Percentiles rank a stretch among this genome's conserved stretches.
Conservation (phyloP, 2,797 vertebrate genomes). For the Pyrocephalus nanus region DNA sequence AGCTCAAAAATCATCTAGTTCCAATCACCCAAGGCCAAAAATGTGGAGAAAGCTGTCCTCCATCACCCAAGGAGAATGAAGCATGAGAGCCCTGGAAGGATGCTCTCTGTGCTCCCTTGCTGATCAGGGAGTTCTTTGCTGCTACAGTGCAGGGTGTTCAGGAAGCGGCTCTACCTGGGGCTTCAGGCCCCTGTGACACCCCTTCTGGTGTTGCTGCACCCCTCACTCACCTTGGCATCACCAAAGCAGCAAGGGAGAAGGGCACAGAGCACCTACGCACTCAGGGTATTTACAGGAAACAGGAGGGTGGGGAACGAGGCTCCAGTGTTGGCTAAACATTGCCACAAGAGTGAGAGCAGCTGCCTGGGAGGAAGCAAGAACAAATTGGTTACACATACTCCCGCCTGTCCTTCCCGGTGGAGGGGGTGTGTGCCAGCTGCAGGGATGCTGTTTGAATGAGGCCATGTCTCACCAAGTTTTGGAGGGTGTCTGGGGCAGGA, state of each 20-base stretch:
- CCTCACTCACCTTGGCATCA: accelerated
- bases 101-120: accelerated
- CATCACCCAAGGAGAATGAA: accelerated
- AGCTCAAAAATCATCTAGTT: neutral
- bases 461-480: accelerated
- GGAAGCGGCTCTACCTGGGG: neutral
- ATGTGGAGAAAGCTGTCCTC: accelerated
- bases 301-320: neutral
- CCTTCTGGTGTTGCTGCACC: neutral
- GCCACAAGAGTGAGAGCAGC: accelerated
- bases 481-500: neutral
- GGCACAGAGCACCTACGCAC: neutral
- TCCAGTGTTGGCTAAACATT: constrained; percentile 21
- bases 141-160: neutral
- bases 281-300: neutral
- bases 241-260: neutral
- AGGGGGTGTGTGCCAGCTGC: accelerated
- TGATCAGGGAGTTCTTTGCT: neutral
- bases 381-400: accelerated
- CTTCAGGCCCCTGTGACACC: accelerated
- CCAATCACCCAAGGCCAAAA: accelerated
- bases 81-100: accelerated
- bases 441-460: accelerated
- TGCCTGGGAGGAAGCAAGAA: neutral
- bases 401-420: accelerated